Conservation (phyloP, 2,113 vertebrate species). For the Ptyas mucosa region DNA sequence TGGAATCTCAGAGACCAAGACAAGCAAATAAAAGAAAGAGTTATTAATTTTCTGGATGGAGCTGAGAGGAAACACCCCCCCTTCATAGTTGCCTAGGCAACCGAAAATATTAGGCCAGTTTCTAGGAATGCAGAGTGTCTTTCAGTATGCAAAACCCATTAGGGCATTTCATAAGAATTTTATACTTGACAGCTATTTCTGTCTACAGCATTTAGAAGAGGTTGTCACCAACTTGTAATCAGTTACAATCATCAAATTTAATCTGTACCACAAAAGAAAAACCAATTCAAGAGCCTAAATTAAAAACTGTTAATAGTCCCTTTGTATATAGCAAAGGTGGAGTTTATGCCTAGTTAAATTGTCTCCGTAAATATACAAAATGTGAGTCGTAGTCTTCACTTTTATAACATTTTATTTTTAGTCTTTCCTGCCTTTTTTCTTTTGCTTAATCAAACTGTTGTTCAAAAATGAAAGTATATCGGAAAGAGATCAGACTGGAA, state of each 20-base stretch:
- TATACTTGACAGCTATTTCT: not conserved
- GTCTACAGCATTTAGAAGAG: not conserved
- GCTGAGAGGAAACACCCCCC: not conserved
- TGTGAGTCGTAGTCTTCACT: not conserved
- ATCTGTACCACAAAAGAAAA: not conserved
- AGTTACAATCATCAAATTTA: not conserved
- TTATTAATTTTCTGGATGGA: not conserved
- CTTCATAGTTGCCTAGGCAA: not conserved
- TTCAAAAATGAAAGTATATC: not conserved
- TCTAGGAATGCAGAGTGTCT: not conserved
- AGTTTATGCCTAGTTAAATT: not conserved
- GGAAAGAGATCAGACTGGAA: not conserved
- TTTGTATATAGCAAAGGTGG: not conserved
- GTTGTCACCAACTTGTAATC: not conserved
- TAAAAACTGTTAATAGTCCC: not conserved
- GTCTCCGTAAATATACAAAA: not conserved
- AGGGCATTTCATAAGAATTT: not conserved
- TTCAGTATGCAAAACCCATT: not conserved
- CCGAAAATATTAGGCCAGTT: not conserved
- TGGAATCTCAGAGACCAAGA: not conserved
- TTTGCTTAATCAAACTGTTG: not conserved
- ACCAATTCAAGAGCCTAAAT: not conserved
- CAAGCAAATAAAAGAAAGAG: not conserved
- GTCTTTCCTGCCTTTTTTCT: not conserved
- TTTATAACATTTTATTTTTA: not conserved